Evolutionary conservation across 2,888 invertebrate genomes (phyloP).

Genomic region (Uloborus plumipes): DNA sequence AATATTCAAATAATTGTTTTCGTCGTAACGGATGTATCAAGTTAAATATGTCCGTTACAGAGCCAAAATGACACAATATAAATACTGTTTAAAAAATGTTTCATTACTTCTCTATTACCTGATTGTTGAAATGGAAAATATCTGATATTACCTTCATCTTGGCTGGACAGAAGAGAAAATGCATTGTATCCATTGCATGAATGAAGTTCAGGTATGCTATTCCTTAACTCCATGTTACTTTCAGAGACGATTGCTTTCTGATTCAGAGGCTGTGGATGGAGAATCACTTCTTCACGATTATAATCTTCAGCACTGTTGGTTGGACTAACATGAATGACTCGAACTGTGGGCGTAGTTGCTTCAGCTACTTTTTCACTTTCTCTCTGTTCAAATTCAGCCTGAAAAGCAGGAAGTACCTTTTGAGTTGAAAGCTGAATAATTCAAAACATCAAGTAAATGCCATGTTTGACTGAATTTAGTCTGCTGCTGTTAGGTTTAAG

Average conservation of each 20-base stretch:
- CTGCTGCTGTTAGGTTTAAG: no score
- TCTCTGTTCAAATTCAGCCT: conserved; percentile 47
- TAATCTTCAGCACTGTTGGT: conserved; percentile 42
- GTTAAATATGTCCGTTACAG: no score
- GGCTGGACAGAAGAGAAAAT: conserved; percentile 7
- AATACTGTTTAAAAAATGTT: no score
- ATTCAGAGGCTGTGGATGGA: conserved; percentile 40
- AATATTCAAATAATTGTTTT: no score
- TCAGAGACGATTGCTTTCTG: not conserved
- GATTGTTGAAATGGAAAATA: no score
- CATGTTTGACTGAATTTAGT: not conserved
- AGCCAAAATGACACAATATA: no score
- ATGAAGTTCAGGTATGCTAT: conserved; percentile 7
- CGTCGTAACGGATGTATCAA: no score
- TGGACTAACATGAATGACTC: conserved; percentile 60
- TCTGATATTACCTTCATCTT: conserved; percentile 37
- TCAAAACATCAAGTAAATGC: not conserved
- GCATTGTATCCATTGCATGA: conserved; percentile 31
- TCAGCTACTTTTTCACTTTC: conserved; percentile 15
- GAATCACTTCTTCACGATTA: conserved; percentile 50
- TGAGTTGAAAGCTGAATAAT: not conserved
- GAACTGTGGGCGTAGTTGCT: conserved; percentile 27
- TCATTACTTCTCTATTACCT: no score
- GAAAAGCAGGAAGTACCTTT: not conserved
- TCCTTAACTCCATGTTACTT: not conserved